These are phyloP conservation scores for Poecile atricapillus DNA, from an alignment of 2,113 vertebrate genomes.

Conservation along the genomic window DNA sequence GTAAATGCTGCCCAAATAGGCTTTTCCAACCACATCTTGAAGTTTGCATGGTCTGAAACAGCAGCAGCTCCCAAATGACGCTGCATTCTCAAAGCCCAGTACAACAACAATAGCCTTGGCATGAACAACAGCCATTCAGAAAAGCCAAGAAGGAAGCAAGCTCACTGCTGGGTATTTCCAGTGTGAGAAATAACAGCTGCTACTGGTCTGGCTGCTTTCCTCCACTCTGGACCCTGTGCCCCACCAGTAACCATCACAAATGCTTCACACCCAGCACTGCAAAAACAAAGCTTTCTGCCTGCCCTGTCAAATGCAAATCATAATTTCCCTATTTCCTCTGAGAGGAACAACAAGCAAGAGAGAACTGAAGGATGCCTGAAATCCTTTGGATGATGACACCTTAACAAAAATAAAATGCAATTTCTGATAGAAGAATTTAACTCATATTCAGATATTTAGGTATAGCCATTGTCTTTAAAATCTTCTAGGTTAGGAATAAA, in stretches of 20 bases:
- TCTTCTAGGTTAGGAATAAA: not conserved
- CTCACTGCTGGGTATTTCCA: not conserved
- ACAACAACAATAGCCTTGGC: not conserved
- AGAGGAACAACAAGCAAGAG: not conserved
- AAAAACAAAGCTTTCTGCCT: not conserved
- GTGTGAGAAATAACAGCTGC: not conserved
- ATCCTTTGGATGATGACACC: not conserved
- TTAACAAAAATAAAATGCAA: not conserved
- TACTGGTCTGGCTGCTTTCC: not conserved
- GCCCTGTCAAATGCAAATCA: not conserved
- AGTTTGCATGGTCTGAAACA: not conserved
- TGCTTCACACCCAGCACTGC: not conserved
- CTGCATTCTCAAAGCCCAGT: not conserved
- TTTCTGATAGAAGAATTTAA: not conserved
- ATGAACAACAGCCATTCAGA: not conserved
- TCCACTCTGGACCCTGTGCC: accelerated
- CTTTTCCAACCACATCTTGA: not conserved
- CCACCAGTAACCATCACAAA: not conserved
- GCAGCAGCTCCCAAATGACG: not conserved
- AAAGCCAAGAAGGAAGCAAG: not conserved
- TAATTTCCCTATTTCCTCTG: not conserved
- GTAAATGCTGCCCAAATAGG: not conserved
- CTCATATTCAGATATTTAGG: not conserved
- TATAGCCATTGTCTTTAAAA: not conserved
- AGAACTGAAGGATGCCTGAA: not conserved